These are phyloP conservation scores for Tolypeutes matacus DNA, from an alignment of 2,797 vertebrate genomes.

Conservation along the genomic window DNA sequence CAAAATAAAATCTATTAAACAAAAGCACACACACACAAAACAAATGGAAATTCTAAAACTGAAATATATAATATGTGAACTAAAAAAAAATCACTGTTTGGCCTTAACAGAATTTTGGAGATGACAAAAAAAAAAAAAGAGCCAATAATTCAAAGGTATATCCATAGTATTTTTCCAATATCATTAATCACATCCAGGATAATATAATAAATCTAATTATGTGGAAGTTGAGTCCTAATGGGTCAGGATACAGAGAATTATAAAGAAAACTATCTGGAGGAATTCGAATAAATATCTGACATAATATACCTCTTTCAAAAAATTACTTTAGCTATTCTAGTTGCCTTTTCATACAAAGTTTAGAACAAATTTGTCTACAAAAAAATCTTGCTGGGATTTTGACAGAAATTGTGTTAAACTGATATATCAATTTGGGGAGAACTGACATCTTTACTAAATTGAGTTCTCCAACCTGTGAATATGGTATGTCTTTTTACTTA, in stretches of 20 bases:
- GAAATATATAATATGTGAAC: background rate
- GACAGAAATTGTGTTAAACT: background rate
- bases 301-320: background rate
- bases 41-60: background rate
- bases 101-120: background rate
- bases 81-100: conserved; percentile 19
- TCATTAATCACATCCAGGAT: background rate
- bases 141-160: background rate
- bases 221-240: background rate
- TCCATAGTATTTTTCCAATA: conserved; percentile 7
- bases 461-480: background rate
- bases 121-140: background rate
- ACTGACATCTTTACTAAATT: background rate
- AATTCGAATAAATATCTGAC: conserved; percentile 36
- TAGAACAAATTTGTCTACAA: conserved; percentile 21
- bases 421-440: conserved; percentile 11
- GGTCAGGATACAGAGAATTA: background rate
- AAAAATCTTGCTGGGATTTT: conserved; percentile 2
- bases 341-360: background rate
- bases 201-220: conserved; percentile 3
- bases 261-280: background rate
- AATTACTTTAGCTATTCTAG: conserved; percentile 34
- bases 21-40: background rate
- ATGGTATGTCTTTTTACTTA: background rate
- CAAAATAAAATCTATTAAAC: too few species aligned